Base-by-base conservation (phyloP, 1,140 invertebrate genomes). In the Mamestra configurata region DNA sequence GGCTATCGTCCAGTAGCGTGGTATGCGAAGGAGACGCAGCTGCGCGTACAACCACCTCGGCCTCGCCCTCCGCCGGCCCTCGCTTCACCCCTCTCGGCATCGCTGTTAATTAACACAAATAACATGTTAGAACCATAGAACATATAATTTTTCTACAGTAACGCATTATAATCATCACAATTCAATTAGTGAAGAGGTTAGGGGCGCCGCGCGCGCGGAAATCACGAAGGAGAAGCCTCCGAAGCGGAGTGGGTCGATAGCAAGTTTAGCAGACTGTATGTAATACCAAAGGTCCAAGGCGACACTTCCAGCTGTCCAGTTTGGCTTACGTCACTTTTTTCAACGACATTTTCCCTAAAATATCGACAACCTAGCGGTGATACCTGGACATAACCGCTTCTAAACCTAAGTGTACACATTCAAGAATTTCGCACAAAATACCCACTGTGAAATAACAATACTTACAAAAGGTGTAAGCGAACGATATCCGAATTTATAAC, bases 81-180 rank as follows among this genome's bases (percentile, higher is more conserved):
- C 92, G 93, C 92, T 95, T 95, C 88, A 94, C 92, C 90, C 94
- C 94, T 89, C 94, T 94, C 90, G 94, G 95, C 95, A 95, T 95
- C 91, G 92, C 95, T 95, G 84, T 84, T 83, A 75, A 88, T 81
- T 40, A 79, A 82, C 55, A 83, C 77, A 83, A 84, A 83, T 81
- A 82, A 82, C 77, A 88, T 73, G 80, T 81, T 75, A 84, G 79
- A 77, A 80, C 27, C 13, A 40, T 77, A 70, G 66, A 77, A 79
- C 83, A 78, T 46, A 78, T 75, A 59, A 85, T 86, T 84, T 84
- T 46, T 81, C 79, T 80, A 77, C 77, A 73, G n/a, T 76, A 51
- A 84, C 18, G 59, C 75, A 81, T 83, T 82, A 61, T 89, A 92
- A 90, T 89, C 85, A 88, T 90, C 77, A 89, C 89, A 94, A 94